Conservation (phyloP, 2,888 invertebrate genomes). For the Meta bourneti region DNA sequence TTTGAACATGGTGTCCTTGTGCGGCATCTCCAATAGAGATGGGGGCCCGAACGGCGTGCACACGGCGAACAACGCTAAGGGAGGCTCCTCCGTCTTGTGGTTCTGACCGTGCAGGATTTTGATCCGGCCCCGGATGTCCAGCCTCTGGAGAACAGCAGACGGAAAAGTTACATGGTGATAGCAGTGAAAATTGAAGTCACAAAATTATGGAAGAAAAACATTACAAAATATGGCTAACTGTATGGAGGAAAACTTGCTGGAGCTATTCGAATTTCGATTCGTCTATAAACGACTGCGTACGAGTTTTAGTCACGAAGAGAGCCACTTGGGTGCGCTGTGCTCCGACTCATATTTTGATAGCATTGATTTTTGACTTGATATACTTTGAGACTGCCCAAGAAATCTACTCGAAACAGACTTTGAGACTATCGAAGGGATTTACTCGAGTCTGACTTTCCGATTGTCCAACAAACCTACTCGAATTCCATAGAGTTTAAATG, state of each 20-base stretch:
- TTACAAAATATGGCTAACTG: not conserved
- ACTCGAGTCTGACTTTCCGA: no score
- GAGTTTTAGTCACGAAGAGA: no score
- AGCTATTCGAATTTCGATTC: not conserved
- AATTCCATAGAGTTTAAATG: no score
- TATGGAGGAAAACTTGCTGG: not conserved
- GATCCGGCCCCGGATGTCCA: conserved; percentile 98
- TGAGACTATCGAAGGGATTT: no score
- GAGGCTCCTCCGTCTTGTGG: conserved; percentile 93
- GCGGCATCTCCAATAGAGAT: conserved; percentile 96
- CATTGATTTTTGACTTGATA: no score
- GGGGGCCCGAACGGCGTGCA: conserved; percentile 99
- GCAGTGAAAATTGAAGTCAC: not conserved
- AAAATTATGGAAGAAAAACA: not conserved
- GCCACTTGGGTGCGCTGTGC: no score
- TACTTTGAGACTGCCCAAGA: no score
- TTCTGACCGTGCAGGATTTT: conserved; percentile 98
- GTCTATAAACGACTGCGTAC: not conserved
- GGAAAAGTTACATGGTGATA: not conserved
- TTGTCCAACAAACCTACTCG: no score
- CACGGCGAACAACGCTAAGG: conserved; percentile 96
- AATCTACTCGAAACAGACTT: no score
- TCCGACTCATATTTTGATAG: no score
- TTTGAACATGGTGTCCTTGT: conserved; percentile 99
- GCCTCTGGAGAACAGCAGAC: conserved; percentile 85